These are phyloP conservation scores for Nomada hirtipes DNA, from an alignment of 2,888 invertebrate genomes.

Conservation along the genomic window DNA sequence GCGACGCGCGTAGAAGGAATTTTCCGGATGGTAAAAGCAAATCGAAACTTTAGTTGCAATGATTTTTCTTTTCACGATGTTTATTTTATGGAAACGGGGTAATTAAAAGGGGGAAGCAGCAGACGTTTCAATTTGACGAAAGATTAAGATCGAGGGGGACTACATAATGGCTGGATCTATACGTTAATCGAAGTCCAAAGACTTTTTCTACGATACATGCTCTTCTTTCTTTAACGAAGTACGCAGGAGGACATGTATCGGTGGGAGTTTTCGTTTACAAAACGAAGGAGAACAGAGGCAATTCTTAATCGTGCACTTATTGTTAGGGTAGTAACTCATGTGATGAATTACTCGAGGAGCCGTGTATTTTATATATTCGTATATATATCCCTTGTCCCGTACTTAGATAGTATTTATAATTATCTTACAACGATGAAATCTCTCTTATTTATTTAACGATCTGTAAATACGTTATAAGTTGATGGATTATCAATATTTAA, in stretches of 20 bases:
- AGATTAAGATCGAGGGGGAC: not conserved
- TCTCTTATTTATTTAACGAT: conserved; percentile 65
- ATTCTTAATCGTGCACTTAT: conserved; percentile 30
- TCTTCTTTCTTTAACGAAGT: conserved; percentile 22
- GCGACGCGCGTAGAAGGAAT: not conserved
- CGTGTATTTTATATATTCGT: conserved; percentile 52
- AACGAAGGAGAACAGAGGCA: conserved; percentile 18
- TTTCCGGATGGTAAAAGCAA: not conserved
- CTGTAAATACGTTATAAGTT: conserved; percentile 54
- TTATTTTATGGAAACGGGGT: not conserved
- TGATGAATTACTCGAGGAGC: conserved; percentile 58
- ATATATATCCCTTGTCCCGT: conserved; percentile 35
- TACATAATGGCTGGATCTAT: conserved; percentile 53
- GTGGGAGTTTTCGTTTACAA: conserved; percentile 25
- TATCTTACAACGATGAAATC: conserved; percentile 42
- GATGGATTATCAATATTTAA: conserved; percentile 35
- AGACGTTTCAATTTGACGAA: not conserved
- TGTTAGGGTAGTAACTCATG: conserved; percentile 50
- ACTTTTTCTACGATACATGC: conserved; percentile 47
- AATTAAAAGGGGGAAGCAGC: not conserved
- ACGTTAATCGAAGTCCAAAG: conserved; percentile 59
- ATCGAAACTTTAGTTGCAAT: not conserved
- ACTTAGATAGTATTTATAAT: conserved; percentile 68
- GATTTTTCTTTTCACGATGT: not conserved
- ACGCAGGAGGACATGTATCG: conserved; percentile 12